Conservation (phyloP, 2,113 vertebrate species). For the Brienomyrus longianalis region DNA sequence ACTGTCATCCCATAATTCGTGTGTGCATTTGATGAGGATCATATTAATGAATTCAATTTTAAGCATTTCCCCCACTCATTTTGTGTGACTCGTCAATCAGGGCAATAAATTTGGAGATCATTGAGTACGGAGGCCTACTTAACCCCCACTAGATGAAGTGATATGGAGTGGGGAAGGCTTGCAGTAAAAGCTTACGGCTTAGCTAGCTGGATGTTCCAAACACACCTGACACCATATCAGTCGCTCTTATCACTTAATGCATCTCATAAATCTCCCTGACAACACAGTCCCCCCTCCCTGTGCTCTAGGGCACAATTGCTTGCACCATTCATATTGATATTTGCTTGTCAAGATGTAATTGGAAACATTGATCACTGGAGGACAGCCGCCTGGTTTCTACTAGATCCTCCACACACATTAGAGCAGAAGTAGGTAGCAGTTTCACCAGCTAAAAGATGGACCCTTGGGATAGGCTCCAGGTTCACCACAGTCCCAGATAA, state of each 20-base stretch:
- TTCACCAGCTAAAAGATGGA: background rate
- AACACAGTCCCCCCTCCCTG: background rate
- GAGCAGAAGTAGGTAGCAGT: background rate
- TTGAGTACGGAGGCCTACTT: background rate
- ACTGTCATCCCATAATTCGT: conserved; percentile 13
- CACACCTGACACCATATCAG: conserved; percentile 21
- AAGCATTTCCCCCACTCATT: background rate
- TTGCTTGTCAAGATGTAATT: background rate
- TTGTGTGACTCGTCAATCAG: conserved; percentile 4
- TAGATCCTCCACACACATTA: background rate
- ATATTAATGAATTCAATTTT: conserved; percentile 16
- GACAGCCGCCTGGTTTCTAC: background rate
- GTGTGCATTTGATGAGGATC: background rate
- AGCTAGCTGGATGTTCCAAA: background rate
- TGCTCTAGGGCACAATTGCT: background rate
- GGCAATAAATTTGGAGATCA: background rate
- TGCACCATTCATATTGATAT: conserved; percentile 8
- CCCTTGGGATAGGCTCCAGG: background rate
- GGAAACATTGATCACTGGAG: conserved; percentile 20
- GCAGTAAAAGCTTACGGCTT: background rate
- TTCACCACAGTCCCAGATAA: background rate
- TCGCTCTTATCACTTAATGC: conserved; percentile 20
- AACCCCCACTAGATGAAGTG: background rate
- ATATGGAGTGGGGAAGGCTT: background rate
- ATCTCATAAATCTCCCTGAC: conserved; percentile 19